A percentile compares a stretch with the other conserved stretches of the same genome.
These are phyloP conservation scores for Casuarius casuarius DNA, from an alignment of 2,113 vertebrate species.

Conservation along the genomic window DNA sequence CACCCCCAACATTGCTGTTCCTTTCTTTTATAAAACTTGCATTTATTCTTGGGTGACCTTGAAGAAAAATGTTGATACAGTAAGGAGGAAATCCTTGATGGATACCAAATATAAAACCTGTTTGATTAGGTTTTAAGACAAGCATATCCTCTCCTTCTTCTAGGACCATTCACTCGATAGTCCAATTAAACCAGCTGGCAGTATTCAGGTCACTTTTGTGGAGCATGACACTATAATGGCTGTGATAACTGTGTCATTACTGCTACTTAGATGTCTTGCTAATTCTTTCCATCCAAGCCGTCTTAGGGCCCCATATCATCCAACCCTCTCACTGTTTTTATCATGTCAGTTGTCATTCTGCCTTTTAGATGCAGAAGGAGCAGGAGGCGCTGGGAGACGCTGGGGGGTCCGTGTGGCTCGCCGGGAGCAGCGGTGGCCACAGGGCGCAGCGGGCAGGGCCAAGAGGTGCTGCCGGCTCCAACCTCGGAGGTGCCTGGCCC, in stretches of 20 bases:
- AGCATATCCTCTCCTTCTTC: neutral
- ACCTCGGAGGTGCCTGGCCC: too few species aligned
- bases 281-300: neutral
- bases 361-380: neutral
- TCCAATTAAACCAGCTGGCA: neutral
- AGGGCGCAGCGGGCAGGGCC: too few species aligned
- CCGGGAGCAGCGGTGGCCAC: neutral
- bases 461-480: too few species aligned
- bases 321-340: neutral
- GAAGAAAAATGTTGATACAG: neutral
- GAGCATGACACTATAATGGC: neutral
- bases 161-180: neutral
- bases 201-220: neutral
- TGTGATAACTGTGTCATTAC: neutral
- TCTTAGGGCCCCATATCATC: neutral
- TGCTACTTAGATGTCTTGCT: neutral
- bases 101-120: neutral
- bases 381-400: neutral
- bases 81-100: neutral
- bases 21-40: neutral
- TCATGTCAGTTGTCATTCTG: neutral
- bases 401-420: rapidly evolving
- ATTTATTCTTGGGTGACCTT: neutral
- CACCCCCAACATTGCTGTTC: neutral
- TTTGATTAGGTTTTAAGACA: neutral